Conservation (phyloP, 2,113 vertebrate species). For the Pelusios castaneus region DNA sequence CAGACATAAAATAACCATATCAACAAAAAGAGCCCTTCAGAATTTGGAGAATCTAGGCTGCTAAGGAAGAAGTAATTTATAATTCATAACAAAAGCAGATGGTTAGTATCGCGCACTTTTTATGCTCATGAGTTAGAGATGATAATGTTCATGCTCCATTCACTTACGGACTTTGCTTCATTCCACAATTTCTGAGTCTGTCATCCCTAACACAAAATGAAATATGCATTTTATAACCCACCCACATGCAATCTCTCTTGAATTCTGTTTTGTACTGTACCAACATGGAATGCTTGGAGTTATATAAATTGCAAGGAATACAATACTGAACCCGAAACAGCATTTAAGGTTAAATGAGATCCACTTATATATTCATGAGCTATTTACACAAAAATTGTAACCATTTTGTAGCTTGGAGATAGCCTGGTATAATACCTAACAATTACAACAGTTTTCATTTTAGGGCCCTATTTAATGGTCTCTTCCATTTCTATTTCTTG, state of each 20-base stretch:
- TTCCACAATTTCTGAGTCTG: background rate
- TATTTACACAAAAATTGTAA: background rate
- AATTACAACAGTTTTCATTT: background rate
- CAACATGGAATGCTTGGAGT: background rate
- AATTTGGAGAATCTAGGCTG: background rate
- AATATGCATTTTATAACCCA: background rate
- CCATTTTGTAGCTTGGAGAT: background rate
- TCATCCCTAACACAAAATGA: background rate
- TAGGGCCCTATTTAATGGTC: background rate
- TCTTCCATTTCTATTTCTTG: background rate
- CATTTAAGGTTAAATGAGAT: background rate
- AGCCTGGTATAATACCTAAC: background rate
- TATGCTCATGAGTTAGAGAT: background rate
- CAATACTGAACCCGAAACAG: background rate
- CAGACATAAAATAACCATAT: background rate
- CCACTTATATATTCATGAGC: background rate
- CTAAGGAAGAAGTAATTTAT: background rate
- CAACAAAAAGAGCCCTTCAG: background rate
- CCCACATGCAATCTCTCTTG: background rate
- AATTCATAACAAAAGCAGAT: background rate
- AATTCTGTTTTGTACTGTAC: background rate
- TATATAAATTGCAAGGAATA: background rate
- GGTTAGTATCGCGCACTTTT: background rate
- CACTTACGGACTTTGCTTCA: background rate
- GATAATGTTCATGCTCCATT: background rate